Evolutionary conservation across 1,140 invertebrate species (phyloP).

Genomic region (Mercenaria mercenaria): DNA sequence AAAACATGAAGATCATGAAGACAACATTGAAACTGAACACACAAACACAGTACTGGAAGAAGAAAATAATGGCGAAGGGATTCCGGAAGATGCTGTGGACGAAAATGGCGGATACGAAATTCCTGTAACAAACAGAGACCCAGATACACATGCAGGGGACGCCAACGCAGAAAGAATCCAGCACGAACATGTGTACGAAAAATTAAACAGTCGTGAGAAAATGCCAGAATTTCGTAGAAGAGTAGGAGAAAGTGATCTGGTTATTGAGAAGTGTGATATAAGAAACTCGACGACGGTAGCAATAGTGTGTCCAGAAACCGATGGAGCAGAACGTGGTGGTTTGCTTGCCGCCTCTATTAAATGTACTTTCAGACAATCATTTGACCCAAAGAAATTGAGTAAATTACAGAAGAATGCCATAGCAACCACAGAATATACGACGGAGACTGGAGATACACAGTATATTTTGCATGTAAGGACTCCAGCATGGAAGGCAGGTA

Average conservation of each 20-base stretch:
- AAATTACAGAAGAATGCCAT: neutral
- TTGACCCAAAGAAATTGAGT: neutral
- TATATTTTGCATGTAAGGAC: neutral
- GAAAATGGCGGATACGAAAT: neutral
- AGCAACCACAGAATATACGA: neutral
- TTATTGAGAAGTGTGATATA: neutral
- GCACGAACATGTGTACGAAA: too few relatives aligned
- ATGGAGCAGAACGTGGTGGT: neutral
- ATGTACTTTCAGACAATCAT: neutral
- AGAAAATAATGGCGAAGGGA: too few relatives aligned
- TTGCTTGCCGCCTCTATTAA: neutral
- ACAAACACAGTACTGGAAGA: too few relatives aligned
- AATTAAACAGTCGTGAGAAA: too few relatives aligned
- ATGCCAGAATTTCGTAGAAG: neutral
- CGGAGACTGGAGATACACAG: neutral
- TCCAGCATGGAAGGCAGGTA: neutral
- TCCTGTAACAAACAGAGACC: neutral
- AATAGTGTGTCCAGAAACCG: neutral
- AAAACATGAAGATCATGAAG: too few relatives aligned
- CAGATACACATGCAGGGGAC: too few relatives aligned
- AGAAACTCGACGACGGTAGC: neutral
- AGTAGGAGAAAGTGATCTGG: neutral
- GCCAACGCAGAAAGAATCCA: too few relatives aligned
- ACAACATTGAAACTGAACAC: too few relatives aligned
- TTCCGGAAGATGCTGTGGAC: neutral